Evolutionary conservation across 2,888 invertebrate species (phyloP).

Genomic region (Antheraea assamensis): DNA sequence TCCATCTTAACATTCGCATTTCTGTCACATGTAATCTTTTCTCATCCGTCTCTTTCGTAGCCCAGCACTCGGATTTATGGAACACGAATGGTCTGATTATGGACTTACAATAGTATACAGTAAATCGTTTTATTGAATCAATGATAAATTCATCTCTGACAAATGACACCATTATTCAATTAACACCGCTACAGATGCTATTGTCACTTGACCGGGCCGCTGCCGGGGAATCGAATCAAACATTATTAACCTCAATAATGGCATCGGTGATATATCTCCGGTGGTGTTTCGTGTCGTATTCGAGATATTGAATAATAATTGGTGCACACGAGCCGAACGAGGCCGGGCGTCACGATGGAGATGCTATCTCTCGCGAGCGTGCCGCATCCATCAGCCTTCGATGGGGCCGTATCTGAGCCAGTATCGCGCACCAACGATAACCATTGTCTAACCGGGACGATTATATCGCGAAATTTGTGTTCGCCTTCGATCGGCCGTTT

Average conservation of each 20-base stretch:
- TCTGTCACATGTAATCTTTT: too few relatives aligned
- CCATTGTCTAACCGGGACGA: slow-evolving; percentile 72
- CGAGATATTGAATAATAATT: slow-evolving; percentile 79
- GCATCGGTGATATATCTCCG: slow-evolving; percentile 46
- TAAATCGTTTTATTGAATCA: slow-evolving; percentile 45
- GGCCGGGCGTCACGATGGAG: slow-evolving; percentile 66
- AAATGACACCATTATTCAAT: slow-evolving; percentile 69
- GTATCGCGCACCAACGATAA: slow-evolving; percentile 73
- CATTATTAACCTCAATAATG: slow-evolving; percentile 64
- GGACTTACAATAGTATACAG: too few relatives aligned
- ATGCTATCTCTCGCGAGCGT: slow-evolving; percentile 76
- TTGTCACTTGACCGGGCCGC: slow-evolving; percentile 70
- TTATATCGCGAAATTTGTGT: slow-evolving; percentile 79
- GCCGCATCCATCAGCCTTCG: slow-evolving; percentile 76
- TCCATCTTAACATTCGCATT: too few relatives aligned
- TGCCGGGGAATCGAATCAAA: slow-evolving; percentile 58
- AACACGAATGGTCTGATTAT: too few relatives aligned
- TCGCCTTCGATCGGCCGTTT: slow-evolving; percentile 72
- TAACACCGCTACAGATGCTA: slow-evolving; percentile 53
- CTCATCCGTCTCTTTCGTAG: too few relatives aligned
- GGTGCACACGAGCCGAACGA: slow-evolving; percentile 62
- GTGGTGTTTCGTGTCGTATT: slow-evolving; percentile 40
- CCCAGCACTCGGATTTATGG: too few relatives aligned
- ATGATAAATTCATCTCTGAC: slow-evolving; percentile 56
- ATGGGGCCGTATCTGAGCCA: slow-evolving; percentile 58